Base-by-base conservation (phyloP, 1,140 invertebrate species). In the Adoxophyes honmai region DNA sequence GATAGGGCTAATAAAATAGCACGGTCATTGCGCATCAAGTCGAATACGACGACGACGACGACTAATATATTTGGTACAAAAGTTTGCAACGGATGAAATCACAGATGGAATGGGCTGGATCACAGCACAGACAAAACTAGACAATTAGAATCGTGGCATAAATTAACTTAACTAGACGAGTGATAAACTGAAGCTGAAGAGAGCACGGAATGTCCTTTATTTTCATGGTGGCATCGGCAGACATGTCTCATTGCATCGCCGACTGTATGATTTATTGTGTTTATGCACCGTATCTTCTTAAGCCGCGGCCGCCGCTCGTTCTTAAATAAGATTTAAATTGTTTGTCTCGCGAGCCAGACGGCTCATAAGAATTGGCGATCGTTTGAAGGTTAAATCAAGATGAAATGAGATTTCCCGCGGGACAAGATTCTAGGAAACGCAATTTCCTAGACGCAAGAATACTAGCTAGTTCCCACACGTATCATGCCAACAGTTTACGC, bases 241-340 rank as follows among this genome's bases (percentile, higher is more conserved):
- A 61, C 64, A 66, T 61, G 66, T 65, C 65, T 66, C 60, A 60
- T 64, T 60, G 64, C 67, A 68, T 63, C 65, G 67, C 70, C 55
- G 21, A 28, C 21, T 28, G 62, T 53, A 70, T 79, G 76, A 84
- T 81, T 81, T 81, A 83, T 78, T 66, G 71, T 76, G 75, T 79
- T 78, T 78, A 72, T 70, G 64, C 66, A 68, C 52, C 58, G 62
- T 65, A 64, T 56, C 67, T 51, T 59, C 44, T 68, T 52, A 60
- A 55, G 60, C 66, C 68, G 60, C 38, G 14, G 58, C 55, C 57
- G 60, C 35, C 60, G 51, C 48, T 66, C 62, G 59, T 65, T 65
- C 59, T 60, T 63, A 64, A 78, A 73, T 71, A 72, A 73, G 61
- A 73, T 75, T 74, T 68, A 77, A 73, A 73, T 73, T 73, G 69